Conservation (phyloP, 2,888 invertebrate species). For the Tupiocoris notatus region DNA sequence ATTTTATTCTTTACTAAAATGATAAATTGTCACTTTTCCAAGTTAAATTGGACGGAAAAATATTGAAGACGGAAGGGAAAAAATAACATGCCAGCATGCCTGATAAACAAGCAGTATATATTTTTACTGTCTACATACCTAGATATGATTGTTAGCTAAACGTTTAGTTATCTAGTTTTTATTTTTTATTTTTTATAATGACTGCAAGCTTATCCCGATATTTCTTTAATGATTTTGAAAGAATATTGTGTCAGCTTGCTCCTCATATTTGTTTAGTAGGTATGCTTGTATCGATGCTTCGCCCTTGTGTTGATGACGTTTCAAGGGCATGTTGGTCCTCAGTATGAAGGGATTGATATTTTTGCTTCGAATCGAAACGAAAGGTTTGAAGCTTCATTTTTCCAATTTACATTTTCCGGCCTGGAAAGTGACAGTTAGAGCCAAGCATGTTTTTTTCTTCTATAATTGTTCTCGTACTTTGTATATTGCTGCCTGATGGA, state of each 20-base stretch:
- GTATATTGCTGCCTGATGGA: neutral
- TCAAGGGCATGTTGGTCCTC: slow-evolving; percentile 27
- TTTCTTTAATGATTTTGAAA: neutral
- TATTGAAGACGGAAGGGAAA: neutral
- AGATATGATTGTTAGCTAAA: slow-evolving; percentile 11
- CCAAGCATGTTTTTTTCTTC: slow-evolving; percentile 28
- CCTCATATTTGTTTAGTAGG: slow-evolving; percentile 12
- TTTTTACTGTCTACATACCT: slow-evolving; percentile 3
- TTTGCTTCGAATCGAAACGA: slow-evolving; percentile 4
- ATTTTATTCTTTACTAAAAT: neutral
- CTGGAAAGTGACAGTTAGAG: slow-evolving; percentile 35
- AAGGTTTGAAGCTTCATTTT: neutral
- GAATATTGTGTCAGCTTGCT: neutral
- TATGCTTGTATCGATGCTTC: slow-evolving; percentile 25
- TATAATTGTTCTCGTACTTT: neutral
- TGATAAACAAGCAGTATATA: slow-evolving; percentile 18
- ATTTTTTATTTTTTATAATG: slow-evolving; percentile 1
- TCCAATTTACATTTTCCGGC: slow-evolving; percentile 19
- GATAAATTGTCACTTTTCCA: slow-evolving; percentile 31
- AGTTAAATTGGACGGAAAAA: slow-evolving; percentile 9
- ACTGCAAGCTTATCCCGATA: slow-evolving; percentile 6
- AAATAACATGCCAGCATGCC: slow-evolving; percentile 38
- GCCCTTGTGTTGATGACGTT: slow-evolving; percentile 22
- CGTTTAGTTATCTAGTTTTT: slow-evolving; percentile 1
- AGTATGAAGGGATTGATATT: neutral